Evolutionary conservation across 2,113 vertebrate genomes (phyloP), one percentile per base, ranked within the genome.

Genomic region (Picathartes gymnocephalus): DNA sequence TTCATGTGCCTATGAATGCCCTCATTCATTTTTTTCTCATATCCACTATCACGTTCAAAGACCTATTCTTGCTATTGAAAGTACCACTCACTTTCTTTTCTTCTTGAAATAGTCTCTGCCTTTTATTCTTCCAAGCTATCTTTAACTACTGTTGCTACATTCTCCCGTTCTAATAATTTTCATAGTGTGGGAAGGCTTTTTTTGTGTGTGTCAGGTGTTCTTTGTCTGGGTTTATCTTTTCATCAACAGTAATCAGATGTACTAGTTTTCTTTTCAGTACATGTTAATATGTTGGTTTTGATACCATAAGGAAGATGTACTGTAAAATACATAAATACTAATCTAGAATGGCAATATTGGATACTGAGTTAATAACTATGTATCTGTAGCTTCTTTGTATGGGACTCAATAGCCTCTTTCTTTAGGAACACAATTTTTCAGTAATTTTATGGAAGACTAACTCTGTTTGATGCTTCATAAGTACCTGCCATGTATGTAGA

Each of bases 181-280:
- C 22, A 53, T 7, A 12, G 4, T 70, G 5, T 20, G 7, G 4
- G 3, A 12, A 39, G 0, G 1, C 1, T 11, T 15, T 33, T 8
- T 23, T 1, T 37, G 11, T 37, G 2, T 64, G 17, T 15, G 6
- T 4, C 24, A 45, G 17, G 60, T 54, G 23, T 64, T 53, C 8
- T 11, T 56, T 57, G 18, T 53, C 5, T 12, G 8, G 30, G 2
- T 92, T 93, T 66, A 57, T 39, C n/a, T 57, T 64, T 86, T 82
- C 27, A 54, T 42, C 16, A 66, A 37, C 33, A 80, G 23, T 45
- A 74, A 57, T 82, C 30, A 51, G 10, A 53, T 10, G 2, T 20
- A 30, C 2, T 58, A 27, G 4, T 37, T 83, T 19, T 88, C 13
- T 76, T 71, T 84, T 50, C 17, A 70, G 3, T 27, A 15, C 5